phyloP scores from a whole-genome alignment of 1,140 invertebrate genomes.

The Bombus superbus region DNA sequence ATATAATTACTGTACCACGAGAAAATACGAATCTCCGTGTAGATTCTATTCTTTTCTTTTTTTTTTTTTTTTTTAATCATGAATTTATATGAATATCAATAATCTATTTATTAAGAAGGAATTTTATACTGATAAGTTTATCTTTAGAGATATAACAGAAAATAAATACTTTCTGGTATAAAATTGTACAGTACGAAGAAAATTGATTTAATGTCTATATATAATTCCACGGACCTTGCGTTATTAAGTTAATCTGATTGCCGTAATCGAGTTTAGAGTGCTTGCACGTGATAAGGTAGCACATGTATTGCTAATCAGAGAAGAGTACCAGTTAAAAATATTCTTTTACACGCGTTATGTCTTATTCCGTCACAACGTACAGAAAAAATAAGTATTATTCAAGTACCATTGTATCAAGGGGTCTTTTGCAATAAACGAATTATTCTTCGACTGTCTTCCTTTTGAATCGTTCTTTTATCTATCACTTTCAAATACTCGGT shows the following conservation, averaged over 20 bases:
- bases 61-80: neutral
- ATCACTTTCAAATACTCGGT: neutral
- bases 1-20: no score
- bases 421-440: neutral
- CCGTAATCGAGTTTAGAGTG: neutral
- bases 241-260: neutral
- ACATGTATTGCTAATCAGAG: neutral
- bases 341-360: neutral
- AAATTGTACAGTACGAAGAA: neutral
- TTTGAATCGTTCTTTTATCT: neutral
- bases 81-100: neutral
- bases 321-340: neutral
- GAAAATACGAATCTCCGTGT: neutral
- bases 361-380: no score
- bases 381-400: neutral
- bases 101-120: neutral
- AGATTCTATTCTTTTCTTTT: neutral
- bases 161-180: neutral
- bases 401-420: neutral
- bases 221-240: neutral
- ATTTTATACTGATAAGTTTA: neutral
- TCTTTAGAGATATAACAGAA: neutral
- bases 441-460: neutral
- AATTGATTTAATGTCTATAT: neutral
- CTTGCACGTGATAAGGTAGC: neutral